Conservation (phyloP, 1,140 invertebrate genomes). For the Formica exsecta region DNA sequence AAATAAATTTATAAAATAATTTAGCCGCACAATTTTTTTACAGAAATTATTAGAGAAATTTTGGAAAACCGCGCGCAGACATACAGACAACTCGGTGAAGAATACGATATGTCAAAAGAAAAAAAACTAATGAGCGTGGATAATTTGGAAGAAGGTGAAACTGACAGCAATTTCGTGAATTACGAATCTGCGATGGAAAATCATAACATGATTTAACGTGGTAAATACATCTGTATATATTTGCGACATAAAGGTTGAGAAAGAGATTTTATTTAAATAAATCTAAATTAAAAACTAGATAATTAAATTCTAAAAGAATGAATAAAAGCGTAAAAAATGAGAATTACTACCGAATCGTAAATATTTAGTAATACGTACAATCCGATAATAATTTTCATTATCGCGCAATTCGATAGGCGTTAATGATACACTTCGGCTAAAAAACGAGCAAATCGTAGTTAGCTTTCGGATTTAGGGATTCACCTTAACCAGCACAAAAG, state of each 20-base stretch:
- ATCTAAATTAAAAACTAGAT: not conserved
- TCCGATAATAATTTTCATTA: not conserved
- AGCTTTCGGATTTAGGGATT: slow-evolving; percentile 77
- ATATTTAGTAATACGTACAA: slow-evolving; percentile 2
- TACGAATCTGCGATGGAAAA: slow-evolving; percentile 69
- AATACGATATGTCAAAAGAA: slow-evolving; percentile 77
- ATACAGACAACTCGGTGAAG: slow-evolving; percentile 86
- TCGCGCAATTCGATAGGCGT: slow-evolving; percentile 38
- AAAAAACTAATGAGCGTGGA: slow-evolving; percentile 79
- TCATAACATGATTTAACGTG: slow-evolving; percentile 48
- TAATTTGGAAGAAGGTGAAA: slow-evolving; percentile 76
- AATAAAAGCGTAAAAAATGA: not conserved
- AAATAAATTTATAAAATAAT: not conserved
- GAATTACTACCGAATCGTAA: not conserved
- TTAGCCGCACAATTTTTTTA: not conserved
- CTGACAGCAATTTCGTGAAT: slow-evolving; percentile 74
- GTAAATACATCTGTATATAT: slow-evolving; percentile 1
- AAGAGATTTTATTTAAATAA: slow-evolving; percentile 18
- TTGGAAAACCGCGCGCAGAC: slow-evolving; percentile 90
- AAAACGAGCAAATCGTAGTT: slow-evolving; percentile 73
- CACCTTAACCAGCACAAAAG: slow-evolving; percentile 76
- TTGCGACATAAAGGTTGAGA: not conserved
- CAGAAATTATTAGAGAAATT: slow-evolving; percentile 92
- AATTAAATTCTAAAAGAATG: not conserved
- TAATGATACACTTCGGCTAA: slow-evolving; percentile 52